Evolutionary conservation across 2,888 invertebrate species (phyloP).

Genomic region (Idaea aversata): DNA sequence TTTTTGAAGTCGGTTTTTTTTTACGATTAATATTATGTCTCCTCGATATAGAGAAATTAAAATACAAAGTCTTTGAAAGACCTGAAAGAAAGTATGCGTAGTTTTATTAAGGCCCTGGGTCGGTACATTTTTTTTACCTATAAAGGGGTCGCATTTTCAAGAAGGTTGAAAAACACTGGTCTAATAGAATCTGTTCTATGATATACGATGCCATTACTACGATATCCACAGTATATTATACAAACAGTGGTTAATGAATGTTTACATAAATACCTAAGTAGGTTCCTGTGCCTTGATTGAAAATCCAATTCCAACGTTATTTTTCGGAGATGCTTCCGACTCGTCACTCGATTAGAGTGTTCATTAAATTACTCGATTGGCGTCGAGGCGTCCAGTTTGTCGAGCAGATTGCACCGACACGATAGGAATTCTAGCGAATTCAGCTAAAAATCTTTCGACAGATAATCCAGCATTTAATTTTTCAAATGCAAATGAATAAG

Average conservation of each 20-base stretch:
- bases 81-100: no score
- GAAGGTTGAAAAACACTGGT: no score
- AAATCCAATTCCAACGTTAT: constrained; percentile 49
- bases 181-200: not conserved
- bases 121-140: no score
- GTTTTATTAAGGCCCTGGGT: no score
- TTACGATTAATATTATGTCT: no score
- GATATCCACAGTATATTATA: constrained; percentile 1
- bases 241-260: not conserved
- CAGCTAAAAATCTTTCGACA: constrained; percentile 42
- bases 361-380: constrained; percentile 75
- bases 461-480: constrained; percentile 29
- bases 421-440: constrained; percentile 49
- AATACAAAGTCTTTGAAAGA: no score
- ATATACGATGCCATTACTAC: not conserved
- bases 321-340: constrained; percentile 53
- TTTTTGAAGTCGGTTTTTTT: no score
- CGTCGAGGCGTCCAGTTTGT: constrained; percentile 59
- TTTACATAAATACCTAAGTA: constrained; percentile 8
- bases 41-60: no score
- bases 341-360: constrained; percentile 72
- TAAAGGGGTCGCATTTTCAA: no score
- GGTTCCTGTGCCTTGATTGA: constrained; percentile 19
- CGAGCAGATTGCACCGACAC: constrained; percentile 61
- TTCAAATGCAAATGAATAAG: constrained; percentile 13